Conservation (phyloP, 2,888 invertebrate genomes). For the Scrobipalpa costella region DNA sequence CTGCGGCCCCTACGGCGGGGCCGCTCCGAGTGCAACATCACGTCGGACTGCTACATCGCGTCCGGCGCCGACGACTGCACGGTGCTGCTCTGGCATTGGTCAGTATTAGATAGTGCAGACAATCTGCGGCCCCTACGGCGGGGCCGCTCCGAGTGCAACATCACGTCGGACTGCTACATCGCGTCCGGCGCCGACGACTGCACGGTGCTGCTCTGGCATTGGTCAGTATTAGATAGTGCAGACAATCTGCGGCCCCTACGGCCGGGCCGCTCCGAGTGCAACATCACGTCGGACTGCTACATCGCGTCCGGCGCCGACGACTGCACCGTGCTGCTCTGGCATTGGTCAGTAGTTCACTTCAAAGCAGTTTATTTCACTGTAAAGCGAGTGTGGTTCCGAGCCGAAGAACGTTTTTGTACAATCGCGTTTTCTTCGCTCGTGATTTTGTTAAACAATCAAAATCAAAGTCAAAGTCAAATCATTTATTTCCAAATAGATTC, state of each 20-base stretch:
- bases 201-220: constrained; percentile 99
- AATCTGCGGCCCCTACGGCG: constrained; percentile 99
- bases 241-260: constrained; percentile 99
- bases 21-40: constrained; percentile 99
- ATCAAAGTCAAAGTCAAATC: too few relatives aligned
- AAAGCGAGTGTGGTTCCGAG: too few relatives aligned
- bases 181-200: constrained; percentile 99
- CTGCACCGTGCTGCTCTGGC: constrained; percentile 99
- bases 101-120: constrained; percentile 94
- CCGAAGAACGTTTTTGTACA: too few relatives aligned
- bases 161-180: constrained; percentile 99
- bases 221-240: constrained; percentile 95
- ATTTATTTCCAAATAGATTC: too few relatives aligned
- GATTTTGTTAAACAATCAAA: too few relatives aligned
- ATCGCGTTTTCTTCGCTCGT: too few relatives aligned
- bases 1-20: constrained; percentile 99
- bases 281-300: constrained; percentile 99
- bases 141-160: constrained; percentile 99
- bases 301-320: constrained; percentile 99
- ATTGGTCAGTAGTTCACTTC: constrained; percentile 96
- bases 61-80: constrained; percentile 99
- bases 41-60: constrained; percentile 99
- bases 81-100: constrained; percentile 99
- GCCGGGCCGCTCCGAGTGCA: constrained; percentile 98
- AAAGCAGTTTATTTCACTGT: too few relatives aligned